phyloP scores from a whole-genome alignment of 2,888 invertebrate genomes.

The Merodon equestris region DNA sequence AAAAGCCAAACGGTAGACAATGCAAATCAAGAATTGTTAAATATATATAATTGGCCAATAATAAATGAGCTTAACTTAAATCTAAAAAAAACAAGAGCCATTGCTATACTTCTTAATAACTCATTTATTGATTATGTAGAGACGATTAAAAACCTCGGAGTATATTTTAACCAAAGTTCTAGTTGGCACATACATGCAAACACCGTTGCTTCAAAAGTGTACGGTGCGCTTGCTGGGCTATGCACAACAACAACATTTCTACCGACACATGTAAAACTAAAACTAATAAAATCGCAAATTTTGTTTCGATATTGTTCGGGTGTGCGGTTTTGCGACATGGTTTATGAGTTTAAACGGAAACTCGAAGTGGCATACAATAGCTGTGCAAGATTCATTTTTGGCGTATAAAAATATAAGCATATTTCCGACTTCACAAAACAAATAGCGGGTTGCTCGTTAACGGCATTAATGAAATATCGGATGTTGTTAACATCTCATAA shows the following conservation, averaged over 20 bases:
- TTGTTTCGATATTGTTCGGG: background rate
- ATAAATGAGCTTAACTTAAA: slow-evolving; percentile 1
- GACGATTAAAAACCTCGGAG: slow-evolving; percentile 1
- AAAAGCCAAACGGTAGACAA: background rate
- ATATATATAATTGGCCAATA: slow-evolving; percentile 5
- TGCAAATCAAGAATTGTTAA: background rate
- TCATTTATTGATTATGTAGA: slow-evolving; percentile 1
- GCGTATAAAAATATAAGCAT: background rate
- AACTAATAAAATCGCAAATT: background rate
- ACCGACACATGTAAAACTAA: background rate
- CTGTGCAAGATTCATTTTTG: slow-evolving; percentile 2
- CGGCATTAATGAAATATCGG: background rate
- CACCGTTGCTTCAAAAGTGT: slow-evolving; percentile 5
- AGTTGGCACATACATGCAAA: slow-evolving; percentile 8
- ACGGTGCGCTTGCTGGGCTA: background rate
- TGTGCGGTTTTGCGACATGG: background rate
- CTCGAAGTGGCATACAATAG: background rate
- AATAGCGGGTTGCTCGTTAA: background rate
- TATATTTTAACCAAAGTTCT: background rate
- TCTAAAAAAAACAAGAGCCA: slow-evolving; percentile 1
- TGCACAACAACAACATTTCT: background rate
- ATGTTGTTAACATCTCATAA: background rate
- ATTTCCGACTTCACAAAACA: background rate
- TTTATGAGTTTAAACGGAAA: slow-evolving; percentile 1
- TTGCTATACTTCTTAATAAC: background rate